phyloP scores from a whole-genome alignment of 2,797 vertebrate genomes.

The Halcyon badia region DNA sequence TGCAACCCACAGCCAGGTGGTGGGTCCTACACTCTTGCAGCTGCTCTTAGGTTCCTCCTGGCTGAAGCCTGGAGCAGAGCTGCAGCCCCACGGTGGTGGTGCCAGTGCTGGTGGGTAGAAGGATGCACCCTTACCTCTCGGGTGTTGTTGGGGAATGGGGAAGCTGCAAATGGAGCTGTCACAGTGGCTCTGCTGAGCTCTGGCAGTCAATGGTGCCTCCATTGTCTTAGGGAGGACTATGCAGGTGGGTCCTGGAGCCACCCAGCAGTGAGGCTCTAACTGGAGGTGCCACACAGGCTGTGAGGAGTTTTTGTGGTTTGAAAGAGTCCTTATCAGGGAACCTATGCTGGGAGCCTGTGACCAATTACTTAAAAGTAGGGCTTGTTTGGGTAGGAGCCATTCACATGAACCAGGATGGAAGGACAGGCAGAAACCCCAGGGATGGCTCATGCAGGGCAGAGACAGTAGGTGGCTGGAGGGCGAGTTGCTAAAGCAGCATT shows the following conservation, averaged over 20 bases:
- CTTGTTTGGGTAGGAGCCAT: background rate
- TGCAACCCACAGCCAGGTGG: background rate
- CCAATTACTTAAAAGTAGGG: background rate
- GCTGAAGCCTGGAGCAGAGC: background rate
- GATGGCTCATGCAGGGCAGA: background rate
- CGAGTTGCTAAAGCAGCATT: background rate
- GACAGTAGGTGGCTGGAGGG: background rate
- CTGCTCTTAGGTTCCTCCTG: background rate
- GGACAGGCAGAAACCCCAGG: background rate
- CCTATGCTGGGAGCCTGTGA: background rate
- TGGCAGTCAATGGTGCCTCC: rapidly evolving
- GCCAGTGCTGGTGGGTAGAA: background rate
- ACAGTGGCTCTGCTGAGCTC: background rate
- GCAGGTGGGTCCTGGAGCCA: background rate
- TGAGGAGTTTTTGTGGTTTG: background rate
- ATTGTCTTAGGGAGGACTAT: background rate
- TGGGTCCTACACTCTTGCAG: background rate
- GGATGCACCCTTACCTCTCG: background rate
- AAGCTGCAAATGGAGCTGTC: background rate
- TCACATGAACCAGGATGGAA: background rate
- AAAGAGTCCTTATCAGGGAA: background rate
- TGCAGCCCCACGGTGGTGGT: background rate
- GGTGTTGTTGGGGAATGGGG: background rate
- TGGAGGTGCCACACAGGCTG: background rate
- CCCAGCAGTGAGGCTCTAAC: background rate